Base-by-base conservation (phyloP, 2,888 invertebrate genomes). In the Eulithis testata region DNA sequence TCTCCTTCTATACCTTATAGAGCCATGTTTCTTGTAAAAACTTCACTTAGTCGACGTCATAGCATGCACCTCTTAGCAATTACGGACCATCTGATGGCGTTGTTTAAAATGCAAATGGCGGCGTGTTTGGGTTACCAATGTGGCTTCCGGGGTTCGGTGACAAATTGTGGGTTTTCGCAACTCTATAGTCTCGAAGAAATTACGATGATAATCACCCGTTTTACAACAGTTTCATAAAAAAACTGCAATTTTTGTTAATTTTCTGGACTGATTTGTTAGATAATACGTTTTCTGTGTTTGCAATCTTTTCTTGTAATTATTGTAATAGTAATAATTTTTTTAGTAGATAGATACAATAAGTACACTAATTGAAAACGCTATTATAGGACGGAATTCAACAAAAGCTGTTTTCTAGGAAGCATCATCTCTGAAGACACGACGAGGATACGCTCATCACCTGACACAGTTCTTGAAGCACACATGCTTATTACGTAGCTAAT, bases 41-140 rank as follows among this genome's bases (percentile, higher is more conserved):
- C 64, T 71, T 67, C 70, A 75, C 73, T 79, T 75, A 71, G 73
- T 78, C 68, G 71, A 61, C 64, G 70, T 77, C 74, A 73, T 73
- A 74, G 70, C 69, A 1, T 21, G 21, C 21, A 73, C 69, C 68
- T 73, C 71, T 72, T 71, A 74, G 72, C 74, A 81, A 81, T 79
- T 81, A 79, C 47, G 53, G 60, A 52, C 66, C 63, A 59, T 60
- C 59, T 54, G 47, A 12, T 56, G 66, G 54, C 55, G 44, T 55
- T 58, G 60, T 55, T 69, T 66, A 63, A 66, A 65, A 69, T 69
- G 65, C 60, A 60, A 69, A 69, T 66, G 27, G 31, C 6, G 37
- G 47, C 65, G 58, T 65, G 65, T 43, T 43, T 47, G 57, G 56
- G 54, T 58, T 58, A 14, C 61, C 52, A 54, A 66, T 21, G 55